Conservation (phyloP, 1,140 invertebrate genomes). For the Vollenhovia emeryi region DNA sequence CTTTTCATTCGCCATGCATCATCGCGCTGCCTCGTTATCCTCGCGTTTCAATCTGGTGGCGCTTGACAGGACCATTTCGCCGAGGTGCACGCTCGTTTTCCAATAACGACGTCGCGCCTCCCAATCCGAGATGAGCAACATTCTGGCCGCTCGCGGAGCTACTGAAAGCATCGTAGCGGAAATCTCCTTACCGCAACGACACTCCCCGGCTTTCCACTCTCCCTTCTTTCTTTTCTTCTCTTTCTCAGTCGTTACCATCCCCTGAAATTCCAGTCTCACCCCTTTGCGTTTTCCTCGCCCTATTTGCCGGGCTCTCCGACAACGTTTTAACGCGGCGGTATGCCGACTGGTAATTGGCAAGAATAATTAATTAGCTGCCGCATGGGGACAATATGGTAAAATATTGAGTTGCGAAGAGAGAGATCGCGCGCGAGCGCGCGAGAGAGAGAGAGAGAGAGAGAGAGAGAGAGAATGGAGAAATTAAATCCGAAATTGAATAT, state of each 20-base stretch:
- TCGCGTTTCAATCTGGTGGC: slow-evolving; percentile 37
- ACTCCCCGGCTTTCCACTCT: neutral
- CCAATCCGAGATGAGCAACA: slow-evolving; percentile 37
- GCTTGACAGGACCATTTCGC: slow-evolving; percentile 20
- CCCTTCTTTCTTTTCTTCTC: neutral
- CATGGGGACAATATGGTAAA: slow-evolving; percentile 23
- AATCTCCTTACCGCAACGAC: slow-evolving; percentile 42
- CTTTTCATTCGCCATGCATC: slow-evolving; percentile 24
- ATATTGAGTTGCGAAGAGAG: neutral
- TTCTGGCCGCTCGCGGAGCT: neutral
- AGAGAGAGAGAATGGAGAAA: neutral
- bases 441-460: neutral
- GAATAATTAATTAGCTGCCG: slow-evolving; percentile 39
- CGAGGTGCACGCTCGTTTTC: slow-evolving; percentile 45
- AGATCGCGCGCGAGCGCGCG: too few relatives aligned
- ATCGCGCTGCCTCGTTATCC: slow-evolving; percentile 33
- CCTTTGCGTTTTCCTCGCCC: neutral
- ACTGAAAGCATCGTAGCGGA: slow-evolving; percentile 32
- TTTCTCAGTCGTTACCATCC: neutral
- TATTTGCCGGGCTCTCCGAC: neutral
- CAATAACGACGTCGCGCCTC: slow-evolving; percentile 47
- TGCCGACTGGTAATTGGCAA: slow-evolving; percentile 27
- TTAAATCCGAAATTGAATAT: slow-evolving; percentile 11
- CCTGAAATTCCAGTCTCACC: slow-evolving; percentile 6
- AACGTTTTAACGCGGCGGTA: neutral